phyloP scores from a whole-genome alignment of 2,888 invertebrate genomes.

The Pristionchus japonicus region DNA sequence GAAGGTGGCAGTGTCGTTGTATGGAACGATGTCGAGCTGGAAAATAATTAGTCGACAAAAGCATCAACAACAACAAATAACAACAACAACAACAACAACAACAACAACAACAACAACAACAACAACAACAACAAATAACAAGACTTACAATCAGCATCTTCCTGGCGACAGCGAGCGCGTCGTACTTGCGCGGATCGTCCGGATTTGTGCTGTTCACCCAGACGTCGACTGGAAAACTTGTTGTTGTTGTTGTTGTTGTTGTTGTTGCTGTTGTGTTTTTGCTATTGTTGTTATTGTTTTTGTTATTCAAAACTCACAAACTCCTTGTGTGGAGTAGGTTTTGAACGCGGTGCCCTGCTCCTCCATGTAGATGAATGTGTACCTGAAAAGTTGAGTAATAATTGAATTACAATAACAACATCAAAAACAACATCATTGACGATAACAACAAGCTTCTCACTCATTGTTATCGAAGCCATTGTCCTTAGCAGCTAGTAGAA shows the following conservation, averaged over 20 bases:
- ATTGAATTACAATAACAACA: too few species aligned
- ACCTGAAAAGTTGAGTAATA: background rate
- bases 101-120: too few species aligned
- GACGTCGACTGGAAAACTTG: background rate
- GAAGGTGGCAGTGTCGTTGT: conserved; percentile 3
- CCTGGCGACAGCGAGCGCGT: background rate
- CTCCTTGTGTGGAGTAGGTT: background rate
- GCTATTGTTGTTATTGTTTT: too few species aligned
- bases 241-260: too few species aligned
- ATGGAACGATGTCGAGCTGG: conserved; percentile 3
- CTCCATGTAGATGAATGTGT: conserved; percentile 37
- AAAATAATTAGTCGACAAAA: too few species aligned
- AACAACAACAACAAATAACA: too few species aligned
- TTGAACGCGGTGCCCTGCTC: background rate
- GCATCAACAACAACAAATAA: too few species aligned
- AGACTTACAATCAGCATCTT: conserved; percentile 20
- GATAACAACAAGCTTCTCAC: too few species aligned
- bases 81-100: too few species aligned
- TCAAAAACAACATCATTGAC: too few species aligned
- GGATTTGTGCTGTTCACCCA: background rate
- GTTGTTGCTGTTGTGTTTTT: too few species aligned
- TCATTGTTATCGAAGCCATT: conserved; percentile 1
- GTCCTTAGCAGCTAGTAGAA: background rate
- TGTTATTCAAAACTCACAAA: background rate
- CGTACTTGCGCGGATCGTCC: background rate